phyloP scores from a whole-genome alignment of 2,888 invertebrate species.

The Trisateles emortualis region DNA sequence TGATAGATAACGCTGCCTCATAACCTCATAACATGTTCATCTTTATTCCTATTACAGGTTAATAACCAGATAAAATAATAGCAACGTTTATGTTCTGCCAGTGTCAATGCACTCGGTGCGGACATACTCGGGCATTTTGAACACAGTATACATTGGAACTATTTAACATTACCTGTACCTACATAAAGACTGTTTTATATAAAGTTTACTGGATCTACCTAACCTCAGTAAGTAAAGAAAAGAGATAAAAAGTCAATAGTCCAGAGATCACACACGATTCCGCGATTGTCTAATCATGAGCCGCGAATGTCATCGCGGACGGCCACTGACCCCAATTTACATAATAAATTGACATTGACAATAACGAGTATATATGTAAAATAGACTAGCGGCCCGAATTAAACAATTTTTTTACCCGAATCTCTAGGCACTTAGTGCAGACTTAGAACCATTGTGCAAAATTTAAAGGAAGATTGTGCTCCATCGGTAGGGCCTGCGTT shows the following conservation, averaged over 20 bases:
- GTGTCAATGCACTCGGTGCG: constrained; percentile 62
- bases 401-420: too few species aligned
- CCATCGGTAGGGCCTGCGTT: too few species aligned
- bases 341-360: constrained; percentile 12
- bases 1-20: constrained; percentile 44
- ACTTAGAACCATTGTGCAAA: too few species aligned
- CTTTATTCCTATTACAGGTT: constrained; percentile 52
- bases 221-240: neutral
- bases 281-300: constrained; percentile 55
- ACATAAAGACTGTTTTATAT: constrained; percentile 24
- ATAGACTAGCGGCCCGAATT: too few species aligned
- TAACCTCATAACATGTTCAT: constrained; percentile 39
- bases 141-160: constrained; percentile 41
- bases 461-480: too few species aligned
- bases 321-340: constrained; percentile 56
- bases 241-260: neutral
- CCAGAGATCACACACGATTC: constrained; percentile 55
- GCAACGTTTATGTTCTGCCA: constrained; percentile 43
- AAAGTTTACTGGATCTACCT: too few species aligned
- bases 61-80: constrained; percentile 60
- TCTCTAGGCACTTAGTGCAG: too few species aligned
- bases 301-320: constrained; percentile 29
- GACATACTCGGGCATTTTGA: constrained; percentile 51
- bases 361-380: constrained; percentile 2
- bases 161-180: constrained; percentile 43